These are phyloP conservation scores for Leptobrachium leishanense DNA, from an alignment of 2,113 vertebrate species.

Conservation along the genomic window DNA sequence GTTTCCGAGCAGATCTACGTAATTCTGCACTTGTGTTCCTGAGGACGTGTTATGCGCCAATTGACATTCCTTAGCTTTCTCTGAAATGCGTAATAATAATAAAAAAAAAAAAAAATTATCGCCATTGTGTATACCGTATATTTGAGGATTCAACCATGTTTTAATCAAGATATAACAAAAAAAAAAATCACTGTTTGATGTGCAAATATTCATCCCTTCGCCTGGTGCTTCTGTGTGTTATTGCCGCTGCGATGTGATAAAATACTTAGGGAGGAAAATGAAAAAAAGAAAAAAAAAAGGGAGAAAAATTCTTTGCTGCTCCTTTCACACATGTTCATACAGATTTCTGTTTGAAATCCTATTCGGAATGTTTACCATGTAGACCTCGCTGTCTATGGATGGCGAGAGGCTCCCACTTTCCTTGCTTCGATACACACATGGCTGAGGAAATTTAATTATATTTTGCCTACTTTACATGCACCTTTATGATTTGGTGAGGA, in stretches of 20 bases:
- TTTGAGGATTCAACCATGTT: too few relatives aligned
- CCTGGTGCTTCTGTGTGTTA: background rate
- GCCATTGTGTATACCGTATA: background rate
- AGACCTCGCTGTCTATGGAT: conserved; percentile 19
- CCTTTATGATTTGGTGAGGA: conserved; percentile 42
- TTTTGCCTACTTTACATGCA: conserved; percentile 39
- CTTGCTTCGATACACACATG: conserved; percentile 45
- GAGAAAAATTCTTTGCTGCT: background rate
- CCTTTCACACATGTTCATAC: conserved; percentile 24
- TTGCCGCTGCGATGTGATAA: conserved; percentile 14
- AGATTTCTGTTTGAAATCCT: conserved; percentile 17
- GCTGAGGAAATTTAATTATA: conserved; percentile 43
- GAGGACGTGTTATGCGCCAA: too few relatives aligned
- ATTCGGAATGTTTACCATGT: conserved; percentile 18
- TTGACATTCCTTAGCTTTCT: too few relatives aligned
- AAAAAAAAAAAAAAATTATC: background rate
- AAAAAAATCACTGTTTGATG: too few relatives aligned
- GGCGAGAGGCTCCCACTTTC: conserved; percentile 37
- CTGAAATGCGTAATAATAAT: too few relatives aligned
- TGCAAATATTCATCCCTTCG: too few relatives aligned
- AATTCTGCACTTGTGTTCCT: too few relatives aligned
- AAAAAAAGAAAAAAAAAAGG: too few relatives aligned
- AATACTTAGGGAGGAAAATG: background rate
- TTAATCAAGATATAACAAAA: too few relatives aligned
- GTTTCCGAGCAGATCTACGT: too few relatives aligned